Base-by-base conservation (phyloP, 2,113 vertebrate species). In the Oreocharis arfaki region DNA sequence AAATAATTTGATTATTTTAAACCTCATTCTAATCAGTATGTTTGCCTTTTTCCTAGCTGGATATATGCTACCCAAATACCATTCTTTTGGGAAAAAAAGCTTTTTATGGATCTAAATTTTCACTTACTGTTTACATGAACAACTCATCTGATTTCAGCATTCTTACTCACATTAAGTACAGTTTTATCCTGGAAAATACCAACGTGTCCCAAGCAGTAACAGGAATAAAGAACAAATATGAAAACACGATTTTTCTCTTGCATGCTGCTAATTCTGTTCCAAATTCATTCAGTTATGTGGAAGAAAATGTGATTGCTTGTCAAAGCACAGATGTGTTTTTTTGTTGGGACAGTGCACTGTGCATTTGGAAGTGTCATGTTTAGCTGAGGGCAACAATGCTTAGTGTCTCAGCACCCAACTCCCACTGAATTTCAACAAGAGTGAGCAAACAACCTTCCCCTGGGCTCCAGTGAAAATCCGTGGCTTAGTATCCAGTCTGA, bases 401-500 rank as follows among this genome's bases (percentile, higher is more conserved):
- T 73, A 81, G 86, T 78, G 76, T 96, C 57, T 93, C 83, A 57
- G 88, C 86, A 89, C 90, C 95, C 86, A 96, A 12, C 83, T 96
- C 85, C 79, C 80, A 71, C 90, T 76, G 91, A 71, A 94, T 95
- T 95, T 87, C 96, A 95, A 61, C 69, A 81, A 87, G 91, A 94
- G 77, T 73, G 94, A 91, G 65, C 61, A 65, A 93, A 92, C 94
- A 95, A 91, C 91, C 89, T 97, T 95, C 93, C 95, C 94, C 77
- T 94, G 87, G 91, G 87, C 89, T 87, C 56, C 93, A 87, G 49
- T 69, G 87, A 91, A 92, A 95, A 95, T 77, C 86, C 86, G 67
- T 78, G 35, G 71, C 80, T 87, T 49, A n/a, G 57, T 21, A 87
- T 53, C 74, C 49, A 85, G 39, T 30, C 59, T 87, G 65, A 81